Evolutionary conservation across 2,888 invertebrate species (phyloP).

Genomic region (Leucophenga montana): DNA sequence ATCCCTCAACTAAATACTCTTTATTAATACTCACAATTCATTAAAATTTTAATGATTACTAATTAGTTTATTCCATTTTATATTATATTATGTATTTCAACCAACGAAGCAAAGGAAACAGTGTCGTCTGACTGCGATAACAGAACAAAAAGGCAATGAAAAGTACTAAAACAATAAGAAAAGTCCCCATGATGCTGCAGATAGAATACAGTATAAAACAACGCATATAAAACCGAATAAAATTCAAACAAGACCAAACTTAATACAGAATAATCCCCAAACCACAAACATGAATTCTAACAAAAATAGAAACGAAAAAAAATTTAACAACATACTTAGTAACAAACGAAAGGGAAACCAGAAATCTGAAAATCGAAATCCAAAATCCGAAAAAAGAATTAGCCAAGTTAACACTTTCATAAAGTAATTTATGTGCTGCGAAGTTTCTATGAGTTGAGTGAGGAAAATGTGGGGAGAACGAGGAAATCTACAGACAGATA

Average conservation of each 20-base stretch:
- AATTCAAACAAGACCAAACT: background rate
- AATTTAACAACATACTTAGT: too few species aligned
- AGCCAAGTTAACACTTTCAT: slow-evolving; percentile 62
- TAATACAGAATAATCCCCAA: background rate
- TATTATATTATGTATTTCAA: background rate
- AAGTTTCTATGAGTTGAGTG: slow-evolving; percentile 41
- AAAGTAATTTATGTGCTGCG: slow-evolving; percentile 57
- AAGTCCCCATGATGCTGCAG: too few species aligned
- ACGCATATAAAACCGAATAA: background rate
- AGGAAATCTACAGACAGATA: background rate
- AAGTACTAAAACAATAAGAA: slow-evolving; percentile 41
- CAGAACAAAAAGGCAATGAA: slow-evolving; percentile 6
- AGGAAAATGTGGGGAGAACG: background rate
- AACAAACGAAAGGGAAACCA: too few species aligned
- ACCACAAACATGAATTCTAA: slow-evolving; percentile 27
- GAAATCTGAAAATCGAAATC: background rate
- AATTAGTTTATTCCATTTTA: slow-evolving; percentile 54
- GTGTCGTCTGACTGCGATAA: too few species aligned
- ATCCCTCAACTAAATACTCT: background rate
- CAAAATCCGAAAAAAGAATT: slow-evolving; percentile 35
- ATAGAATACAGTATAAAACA: slow-evolving; percentile 13
- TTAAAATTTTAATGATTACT: slow-evolving; percentile 42
- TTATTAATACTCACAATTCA: slow-evolving; percentile 23
- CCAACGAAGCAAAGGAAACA: too few species aligned
- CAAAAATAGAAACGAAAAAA: background rate